Percentiles rank a stretch among this genome's conserved stretches.
These are phyloP conservation scores for Lepus timidus DNA, from an alignment of 2,113 vertebrate genomes.

Conservation along the genomic window DNA sequence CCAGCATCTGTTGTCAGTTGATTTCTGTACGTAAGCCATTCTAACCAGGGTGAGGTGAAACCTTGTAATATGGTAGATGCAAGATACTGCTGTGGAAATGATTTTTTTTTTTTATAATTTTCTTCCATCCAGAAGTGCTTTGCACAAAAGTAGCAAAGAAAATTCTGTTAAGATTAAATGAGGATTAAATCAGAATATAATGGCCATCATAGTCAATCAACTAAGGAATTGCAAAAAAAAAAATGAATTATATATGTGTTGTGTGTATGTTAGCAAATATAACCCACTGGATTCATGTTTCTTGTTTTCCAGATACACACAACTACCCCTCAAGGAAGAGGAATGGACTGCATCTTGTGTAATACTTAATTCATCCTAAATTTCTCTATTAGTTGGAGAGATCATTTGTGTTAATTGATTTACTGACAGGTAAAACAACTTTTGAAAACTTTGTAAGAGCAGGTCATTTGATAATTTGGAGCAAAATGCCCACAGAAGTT, in stretches of 20 bases:
- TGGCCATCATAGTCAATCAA: neutral
- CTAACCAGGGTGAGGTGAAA: neutral
- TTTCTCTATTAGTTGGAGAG: neutral
- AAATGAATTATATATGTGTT: no score
- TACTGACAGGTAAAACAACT: neutral
- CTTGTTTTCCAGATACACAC: neutral
- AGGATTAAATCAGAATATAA: neutral
- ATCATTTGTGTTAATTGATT: neutral
- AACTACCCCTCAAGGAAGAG: neutral
- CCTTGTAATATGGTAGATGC: neutral
- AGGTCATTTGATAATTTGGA: neutral
- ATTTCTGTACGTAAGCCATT: no score
- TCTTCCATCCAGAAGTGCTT: neutral
- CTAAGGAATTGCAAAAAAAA: neutral
- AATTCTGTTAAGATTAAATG: neutral
- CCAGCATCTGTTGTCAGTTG: no score
- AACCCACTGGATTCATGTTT: neutral
- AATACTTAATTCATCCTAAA: neutral
- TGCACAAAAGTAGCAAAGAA: neutral
- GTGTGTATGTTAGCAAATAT: no score
- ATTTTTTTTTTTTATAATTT: no score
- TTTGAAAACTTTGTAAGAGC: neutral
- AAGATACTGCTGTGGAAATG: neutral
- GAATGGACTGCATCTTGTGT: neutral
- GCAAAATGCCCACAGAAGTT: neutral